Conservation (phyloP, 2,797 vertebrate species). For the Onychomys arenicola region DNA sequence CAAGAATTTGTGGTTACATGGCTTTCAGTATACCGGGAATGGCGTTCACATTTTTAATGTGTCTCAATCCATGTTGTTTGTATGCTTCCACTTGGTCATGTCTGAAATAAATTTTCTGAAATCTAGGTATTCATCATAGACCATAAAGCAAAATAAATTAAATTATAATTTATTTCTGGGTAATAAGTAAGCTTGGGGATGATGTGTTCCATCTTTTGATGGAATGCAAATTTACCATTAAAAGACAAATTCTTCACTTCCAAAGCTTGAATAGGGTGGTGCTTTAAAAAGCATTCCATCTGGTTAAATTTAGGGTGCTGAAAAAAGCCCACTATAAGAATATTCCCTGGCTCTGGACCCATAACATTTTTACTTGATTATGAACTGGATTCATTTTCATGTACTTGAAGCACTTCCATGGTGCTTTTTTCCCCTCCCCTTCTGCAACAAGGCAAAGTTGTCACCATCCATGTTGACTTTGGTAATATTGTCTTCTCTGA, state of each 20-base stretch:
- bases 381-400: conserved; percentile 81
- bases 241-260: conserved; percentile 85
- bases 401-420: conserved; percentile 81
- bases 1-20: conserved; percentile 84
- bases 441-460: conserved; percentile 76
- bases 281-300: conserved; percentile 85
- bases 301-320: conserved; percentile 85
- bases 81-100: conserved; percentile 67
- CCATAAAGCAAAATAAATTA: conserved; percentile 76
- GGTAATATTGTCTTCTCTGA: conserved; percentile 77
- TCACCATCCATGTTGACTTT: conserved; percentile 76
- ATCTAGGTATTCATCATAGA: conserved; percentile 70
- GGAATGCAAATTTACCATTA: conserved; percentile 85
- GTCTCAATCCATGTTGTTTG: conserved; percentile 57
- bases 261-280: conserved; percentile 84
- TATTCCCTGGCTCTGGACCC: conserved; percentile 82
- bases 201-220: conserved; percentile 83
- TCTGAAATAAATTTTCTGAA: conserved; percentile 78
- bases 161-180: conserved; percentile 78
- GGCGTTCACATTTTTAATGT: conserved; percentile 75
- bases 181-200: conserved; percentile 80
- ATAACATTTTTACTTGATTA: conserved; percentile 84
- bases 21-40: conserved; percentile 74
- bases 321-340: conserved; percentile 85
- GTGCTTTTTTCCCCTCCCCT: conserved; percentile 18